A percentile compares a stretch with the other conserved stretches of the same genome.
Conservation (phyloP, 2,888 invertebrate genomes). For the Catotricha subobsoleta region DNA sequence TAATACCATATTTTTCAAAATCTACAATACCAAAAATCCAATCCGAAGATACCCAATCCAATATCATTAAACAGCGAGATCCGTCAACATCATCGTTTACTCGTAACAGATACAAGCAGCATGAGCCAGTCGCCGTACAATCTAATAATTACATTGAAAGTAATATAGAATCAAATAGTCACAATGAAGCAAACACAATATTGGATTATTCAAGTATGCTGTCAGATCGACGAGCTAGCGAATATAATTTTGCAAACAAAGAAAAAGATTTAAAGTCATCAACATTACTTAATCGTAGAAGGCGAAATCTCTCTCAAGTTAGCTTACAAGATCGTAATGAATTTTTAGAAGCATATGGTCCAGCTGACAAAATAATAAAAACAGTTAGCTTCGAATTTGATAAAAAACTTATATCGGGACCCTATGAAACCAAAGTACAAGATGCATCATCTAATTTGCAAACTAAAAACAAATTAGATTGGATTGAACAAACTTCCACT, state of each 20-base stretch:
- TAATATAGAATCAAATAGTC: no score
- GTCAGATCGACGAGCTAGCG: constrained; percentile 1
- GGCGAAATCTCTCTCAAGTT: not conserved
- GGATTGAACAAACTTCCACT: constrained; percentile 25
- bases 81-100: not conserved
- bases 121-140: no score
- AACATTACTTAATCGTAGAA: not conserved
- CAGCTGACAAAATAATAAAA: constrained; percentile 16
- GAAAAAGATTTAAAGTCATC: not conserved
- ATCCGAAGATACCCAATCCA: not conserved
- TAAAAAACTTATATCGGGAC: constrained; percentile 8
- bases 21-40: not conserved
- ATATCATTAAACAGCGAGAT: not conserved
- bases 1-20: no score
- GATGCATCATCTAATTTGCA: not conserved
- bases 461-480: constrained; percentile 18
- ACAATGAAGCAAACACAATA: no score
- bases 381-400: constrained; percentile 30
- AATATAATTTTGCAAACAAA: not conserved
- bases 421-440: constrained; percentile 12
- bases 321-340: constrained; percentile 23
- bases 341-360: constrained; percentile 11
- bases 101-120: not conserved
- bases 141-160: no score
- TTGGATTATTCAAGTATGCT: no score